Percentiles rank a stretch among this genome's conserved stretches.
Evolutionary conservation across 2,113 vertebrate genomes (phyloP).

Genomic region (Prunella himalayana): DNA sequence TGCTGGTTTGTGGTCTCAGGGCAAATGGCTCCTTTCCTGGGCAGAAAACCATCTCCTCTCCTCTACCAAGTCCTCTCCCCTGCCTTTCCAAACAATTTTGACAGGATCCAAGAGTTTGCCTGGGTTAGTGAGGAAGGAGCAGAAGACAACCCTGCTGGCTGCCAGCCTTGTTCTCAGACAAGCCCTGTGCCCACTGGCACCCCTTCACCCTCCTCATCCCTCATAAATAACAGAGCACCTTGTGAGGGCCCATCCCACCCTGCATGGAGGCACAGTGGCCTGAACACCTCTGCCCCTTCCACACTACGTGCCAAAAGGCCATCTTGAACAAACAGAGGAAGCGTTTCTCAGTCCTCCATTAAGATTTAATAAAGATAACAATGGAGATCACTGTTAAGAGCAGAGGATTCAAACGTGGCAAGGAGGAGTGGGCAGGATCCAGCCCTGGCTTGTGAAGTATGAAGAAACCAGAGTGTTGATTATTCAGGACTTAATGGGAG

Average conservation of each 20-base stretch:
- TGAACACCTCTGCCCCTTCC: not conserved
- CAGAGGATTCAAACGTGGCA: not conserved
- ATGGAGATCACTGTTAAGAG: not conserved
- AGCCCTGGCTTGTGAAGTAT: not conserved
- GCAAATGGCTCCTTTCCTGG: not conserved
- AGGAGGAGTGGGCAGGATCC: not conserved
- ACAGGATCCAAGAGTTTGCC: not conserved
- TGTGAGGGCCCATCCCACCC: not conserved
- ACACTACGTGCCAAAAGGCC: not conserved
- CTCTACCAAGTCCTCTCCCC: not conserved
- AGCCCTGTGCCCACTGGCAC: not conserved
- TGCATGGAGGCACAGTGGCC: fast-evolving
- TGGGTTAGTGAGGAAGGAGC: not conserved
- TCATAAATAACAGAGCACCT: not conserved
- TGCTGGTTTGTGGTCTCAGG: not conserved
- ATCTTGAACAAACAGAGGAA: fast-evolving
- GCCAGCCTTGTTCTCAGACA: not conserved
- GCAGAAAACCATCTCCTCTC: not conserved
- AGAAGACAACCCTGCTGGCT: not conserved
- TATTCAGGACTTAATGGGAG: not conserved
- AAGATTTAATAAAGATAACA: not conserved
- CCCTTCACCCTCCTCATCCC: not conserved
- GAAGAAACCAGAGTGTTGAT: not conserved
- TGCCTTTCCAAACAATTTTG: not conserved
- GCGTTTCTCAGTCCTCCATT: not conserved